Percentiles rank a stretch among this genome's conserved stretches.
Conservation (phyloP, 2,113 vertebrate species). For the Centropus unirufus region DNA sequence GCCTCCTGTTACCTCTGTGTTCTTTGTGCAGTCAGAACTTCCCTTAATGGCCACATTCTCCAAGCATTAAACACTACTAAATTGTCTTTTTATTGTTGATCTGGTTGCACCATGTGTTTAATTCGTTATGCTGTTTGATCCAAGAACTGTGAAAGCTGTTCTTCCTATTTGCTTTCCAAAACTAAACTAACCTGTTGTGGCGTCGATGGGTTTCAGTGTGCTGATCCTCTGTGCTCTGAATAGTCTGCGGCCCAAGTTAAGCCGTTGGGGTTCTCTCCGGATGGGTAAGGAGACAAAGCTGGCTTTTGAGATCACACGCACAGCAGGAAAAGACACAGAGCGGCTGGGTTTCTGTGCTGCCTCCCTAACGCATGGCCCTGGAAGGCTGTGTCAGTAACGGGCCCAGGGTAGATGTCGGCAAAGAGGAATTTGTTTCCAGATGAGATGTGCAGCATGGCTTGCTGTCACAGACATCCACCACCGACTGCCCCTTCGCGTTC, state of each 20-base stretch:
- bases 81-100: background rate
- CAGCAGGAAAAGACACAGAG: background rate
- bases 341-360: background rate
- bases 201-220: constrained; percentile 29
- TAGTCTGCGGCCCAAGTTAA: constrained; percentile 19
- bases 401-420: constrained; percentile 6
- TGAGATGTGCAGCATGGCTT: background rate
- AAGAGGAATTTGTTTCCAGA: constrained; percentile 5
- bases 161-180: background rate
- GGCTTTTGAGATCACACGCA: constrained; percentile 17
- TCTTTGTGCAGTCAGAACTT: background rate
- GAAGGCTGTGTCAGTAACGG: background rate
- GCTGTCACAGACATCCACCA: background rate
- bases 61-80: background rate
- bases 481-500: background rate
- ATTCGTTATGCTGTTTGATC: constrained; percentile 1
- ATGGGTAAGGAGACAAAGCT: constrained; percentile 43
- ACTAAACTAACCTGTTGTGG: constrained; percentile 44
- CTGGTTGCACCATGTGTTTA: background rate
- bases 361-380: background rate
- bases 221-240: constrained; percentile 36
- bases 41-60: background rate
- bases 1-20: background rate
- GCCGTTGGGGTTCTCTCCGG: background rate
- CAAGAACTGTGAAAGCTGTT: background rate